Conservation (phyloP, 1,140 invertebrate species). For the Reticulitermes speratus region DNA sequence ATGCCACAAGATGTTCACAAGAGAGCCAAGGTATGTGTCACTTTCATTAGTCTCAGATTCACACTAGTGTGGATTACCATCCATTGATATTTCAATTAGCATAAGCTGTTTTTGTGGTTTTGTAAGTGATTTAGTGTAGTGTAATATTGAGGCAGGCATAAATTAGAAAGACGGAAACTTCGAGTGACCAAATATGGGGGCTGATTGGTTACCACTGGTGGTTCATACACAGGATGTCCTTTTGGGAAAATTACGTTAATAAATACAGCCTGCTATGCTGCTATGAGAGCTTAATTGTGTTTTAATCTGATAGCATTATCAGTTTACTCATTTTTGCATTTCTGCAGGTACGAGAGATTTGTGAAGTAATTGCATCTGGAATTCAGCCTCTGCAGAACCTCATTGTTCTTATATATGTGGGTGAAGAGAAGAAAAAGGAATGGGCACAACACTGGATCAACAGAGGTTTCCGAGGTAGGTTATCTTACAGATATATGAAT, state of each 20-base stretch:
- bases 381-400: slow-evolving; percentile 97
- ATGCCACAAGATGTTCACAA: slow-evolving; percentile 84
- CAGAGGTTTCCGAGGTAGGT: slow-evolving; percentile 73
- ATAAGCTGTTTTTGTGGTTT: background rate
- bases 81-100: background rate
- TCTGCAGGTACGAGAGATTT: slow-evolving; percentile 64
- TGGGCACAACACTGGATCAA: slow-evolving; percentile 94
- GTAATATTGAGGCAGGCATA: too few relatives aligned
- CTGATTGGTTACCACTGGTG: too few relatives aligned
- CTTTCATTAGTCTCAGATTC: background rate
- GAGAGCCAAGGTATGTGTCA: slow-evolving; percentile 69
- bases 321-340: slow-evolving; percentile 26
- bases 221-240: too few relatives aligned
- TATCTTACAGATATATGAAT: background rate
- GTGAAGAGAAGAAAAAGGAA: slow-evolving; percentile 81
- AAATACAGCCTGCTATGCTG: too few relatives aligned
- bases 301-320: too few relatives aligned
- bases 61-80: slow-evolving; percentile 12
- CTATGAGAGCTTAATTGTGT: too few relatives aligned
- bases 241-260: too few relatives aligned
- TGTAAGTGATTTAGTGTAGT: background rate
- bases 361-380: slow-evolving; percentile 83
- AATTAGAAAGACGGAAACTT: too few relatives aligned
- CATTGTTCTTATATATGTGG: slow-evolving; percentile 79
- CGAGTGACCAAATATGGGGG: too few relatives aligned